Evolutionary conservation across 1,140 invertebrate genomes (phyloP).

Genomic region (Holotrichia oblita): DNA sequence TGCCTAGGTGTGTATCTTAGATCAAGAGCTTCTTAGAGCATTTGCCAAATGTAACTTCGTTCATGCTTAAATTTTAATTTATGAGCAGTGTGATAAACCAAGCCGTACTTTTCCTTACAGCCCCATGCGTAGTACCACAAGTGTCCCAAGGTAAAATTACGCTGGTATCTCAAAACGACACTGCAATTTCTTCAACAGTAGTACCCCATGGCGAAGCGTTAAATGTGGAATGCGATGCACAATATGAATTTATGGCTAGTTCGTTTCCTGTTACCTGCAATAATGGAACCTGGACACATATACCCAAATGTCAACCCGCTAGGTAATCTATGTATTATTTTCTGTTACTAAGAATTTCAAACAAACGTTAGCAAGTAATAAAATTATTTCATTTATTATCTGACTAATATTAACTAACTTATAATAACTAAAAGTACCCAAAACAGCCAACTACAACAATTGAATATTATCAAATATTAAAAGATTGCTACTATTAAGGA

Average conservation of each 20-base stretch:
- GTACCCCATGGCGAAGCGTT: conserved; percentile 89
- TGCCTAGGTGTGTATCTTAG: conserved; percentile 69
- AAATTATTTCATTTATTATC: no score
- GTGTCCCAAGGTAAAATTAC: conserved; percentile 84
- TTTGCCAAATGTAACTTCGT: not conserved
- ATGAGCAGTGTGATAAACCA: not conserved
- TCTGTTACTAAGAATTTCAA: no score
- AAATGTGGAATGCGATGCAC: conserved; percentile 83
- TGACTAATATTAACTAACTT: no score
- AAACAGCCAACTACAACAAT: no score
- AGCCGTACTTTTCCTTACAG: conserved; percentile 59
- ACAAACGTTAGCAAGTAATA: no score
- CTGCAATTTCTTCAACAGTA: conserved; percentile 67
- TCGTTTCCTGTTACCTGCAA: conserved; percentile 83
- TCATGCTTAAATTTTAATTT: not conserved
- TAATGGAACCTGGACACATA: conserved; percentile 95
- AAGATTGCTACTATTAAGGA: no score
- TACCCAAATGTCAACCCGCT: conserved; percentile 69
- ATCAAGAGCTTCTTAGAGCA: conserved; percentile 21
- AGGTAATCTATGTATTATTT: conserved; percentile 45
- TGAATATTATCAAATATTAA: no score
- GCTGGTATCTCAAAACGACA: conserved; percentile 66
- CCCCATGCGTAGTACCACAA: conserved; percentile 90
- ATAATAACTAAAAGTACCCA: no score
- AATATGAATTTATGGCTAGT: conserved; percentile 86